A percentile compares a stretch with the other conserved stretches of the same genome.
These are phyloP conservation scores for Neogobius melanostomus DNA, from an alignment of 2,113 vertebrate species.

Conservation along the genomic window DNA sequence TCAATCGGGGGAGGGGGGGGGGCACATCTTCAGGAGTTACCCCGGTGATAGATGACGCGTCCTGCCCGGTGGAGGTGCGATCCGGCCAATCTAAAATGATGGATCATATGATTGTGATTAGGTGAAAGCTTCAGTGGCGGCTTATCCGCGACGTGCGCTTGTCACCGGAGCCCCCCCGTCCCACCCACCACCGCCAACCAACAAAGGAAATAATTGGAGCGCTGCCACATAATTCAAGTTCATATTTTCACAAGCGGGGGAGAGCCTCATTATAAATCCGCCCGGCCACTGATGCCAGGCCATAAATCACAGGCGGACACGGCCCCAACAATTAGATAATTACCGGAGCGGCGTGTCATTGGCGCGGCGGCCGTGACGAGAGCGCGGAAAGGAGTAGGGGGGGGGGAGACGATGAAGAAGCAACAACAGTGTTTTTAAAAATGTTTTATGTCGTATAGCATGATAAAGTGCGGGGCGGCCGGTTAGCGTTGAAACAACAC, in stretches of 20 bases:
- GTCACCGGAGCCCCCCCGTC: slow-evolving; percentile 61
- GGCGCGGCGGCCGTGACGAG: slow-evolving; percentile 52
- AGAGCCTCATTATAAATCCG: slow-evolving; percentile 80
- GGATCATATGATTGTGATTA: slow-evolving; percentile 80
- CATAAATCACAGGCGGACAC: slow-evolving; percentile 80
- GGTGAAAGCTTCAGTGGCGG: slow-evolving; percentile 72
- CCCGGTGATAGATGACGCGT: slow-evolving; percentile 51
- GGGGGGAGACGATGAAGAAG: slow-evolving; percentile 46
- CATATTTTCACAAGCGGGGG: slow-evolving; percentile 78
- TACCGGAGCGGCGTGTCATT: slow-evolving; percentile 74
- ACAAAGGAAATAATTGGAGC: slow-evolving; percentile 80
- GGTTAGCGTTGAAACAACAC: slow-evolving; percentile 23
- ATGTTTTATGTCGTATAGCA: slow-evolving; percentile 27
- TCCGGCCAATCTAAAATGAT: slow-evolving; percentile 72
- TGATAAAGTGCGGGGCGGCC: slow-evolving; percentile 25
- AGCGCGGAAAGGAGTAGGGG: slow-evolving; percentile 28
- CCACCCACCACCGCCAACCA: not conserved
- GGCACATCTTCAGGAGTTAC: slow-evolving; percentile 40
- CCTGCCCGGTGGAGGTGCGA: slow-evolving; percentile 51
- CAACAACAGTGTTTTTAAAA: slow-evolving; percentile 27
- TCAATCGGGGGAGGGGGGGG: not conserved
- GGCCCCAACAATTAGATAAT: slow-evolving; percentile 83
- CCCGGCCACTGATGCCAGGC: slow-evolving; percentile 77
- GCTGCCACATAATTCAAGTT: slow-evolving; percentile 78
- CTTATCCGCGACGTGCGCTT: slow-evolving; percentile 69